Evolutionary conservation across 1,140 invertebrate species (phyloP).

Genomic region (Aleiodes sp.): DNA sequence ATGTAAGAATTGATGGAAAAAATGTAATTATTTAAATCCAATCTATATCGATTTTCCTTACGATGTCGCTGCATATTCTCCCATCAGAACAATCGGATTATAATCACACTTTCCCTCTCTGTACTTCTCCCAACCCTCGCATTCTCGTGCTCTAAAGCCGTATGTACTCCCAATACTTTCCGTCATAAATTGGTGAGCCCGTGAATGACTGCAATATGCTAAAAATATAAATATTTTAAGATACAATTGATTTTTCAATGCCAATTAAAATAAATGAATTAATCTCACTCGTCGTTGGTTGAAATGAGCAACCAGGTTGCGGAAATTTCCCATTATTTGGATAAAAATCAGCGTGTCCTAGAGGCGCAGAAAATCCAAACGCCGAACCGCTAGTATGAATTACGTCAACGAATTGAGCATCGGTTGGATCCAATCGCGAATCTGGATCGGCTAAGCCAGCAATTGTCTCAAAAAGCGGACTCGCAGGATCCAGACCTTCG

Average conservation of each 20-base stretch:
- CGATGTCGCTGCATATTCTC: conserved; percentile 56
- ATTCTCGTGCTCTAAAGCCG: conserved; percentile 53
- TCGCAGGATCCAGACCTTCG: conserved; percentile 69
- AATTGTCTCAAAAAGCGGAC: conserved; percentile 62
- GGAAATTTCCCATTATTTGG: conserved; percentile 59
- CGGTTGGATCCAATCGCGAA: conserved; percentile 58
- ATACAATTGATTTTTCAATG: not conserved
- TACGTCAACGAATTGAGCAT: conserved; percentile 68
- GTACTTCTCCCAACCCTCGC: conserved; percentile 56
- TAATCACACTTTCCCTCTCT: conserved; percentile 47
- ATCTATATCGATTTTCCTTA: conserved; percentile 32
- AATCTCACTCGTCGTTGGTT: conserved; percentile 46
- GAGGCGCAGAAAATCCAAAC: conserved; percentile 57
- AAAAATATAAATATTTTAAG: conserved; percentile 11
- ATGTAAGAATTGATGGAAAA: not conserved
- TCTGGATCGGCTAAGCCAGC: conserved; percentile 52
- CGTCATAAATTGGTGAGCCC: conserved; percentile 65
- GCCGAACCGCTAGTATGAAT: conserved; percentile 67
- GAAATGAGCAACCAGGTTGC: conserved; percentile 59
- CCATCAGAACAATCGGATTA: conserved; percentile 54
- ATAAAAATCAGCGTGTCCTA: conserved; percentile 68
- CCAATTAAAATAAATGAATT: conserved; percentile 17
- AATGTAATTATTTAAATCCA: not conserved
- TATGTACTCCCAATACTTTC: conserved; percentile 61
- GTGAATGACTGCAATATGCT: conserved; percentile 66